These are phyloP conservation scores for Euphydryas editha DNA, from an alignment of 2,888 invertebrate species.

Conservation along the genomic window DNA sequence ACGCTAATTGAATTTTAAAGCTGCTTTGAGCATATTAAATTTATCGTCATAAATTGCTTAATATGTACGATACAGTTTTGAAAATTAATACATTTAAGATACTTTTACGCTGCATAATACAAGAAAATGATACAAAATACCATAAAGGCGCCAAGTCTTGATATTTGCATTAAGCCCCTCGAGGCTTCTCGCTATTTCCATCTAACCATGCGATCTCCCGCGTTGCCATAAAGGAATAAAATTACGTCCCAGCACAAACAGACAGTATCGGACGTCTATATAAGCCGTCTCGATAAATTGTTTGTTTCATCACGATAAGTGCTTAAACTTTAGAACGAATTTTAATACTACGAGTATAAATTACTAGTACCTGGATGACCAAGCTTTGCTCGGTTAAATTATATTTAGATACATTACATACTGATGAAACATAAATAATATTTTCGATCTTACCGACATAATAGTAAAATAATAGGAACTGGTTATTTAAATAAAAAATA, in stretches of 20 bases:
- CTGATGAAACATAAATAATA: no score
- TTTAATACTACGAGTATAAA: no score
- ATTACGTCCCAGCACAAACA: conserved; percentile 14
- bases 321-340: neutral
- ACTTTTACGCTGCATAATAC: neutral
- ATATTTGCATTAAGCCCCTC: conserved; percentile 30
- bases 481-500: no score
- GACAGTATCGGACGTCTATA: neutral
- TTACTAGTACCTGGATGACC: no score
- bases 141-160: conserved; percentile 20
- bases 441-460: no score
- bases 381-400: no score
- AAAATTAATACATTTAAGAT: conserved; percentile 1
- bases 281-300: conserved; percentile 6
- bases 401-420: no score
- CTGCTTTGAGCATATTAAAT: neutral
- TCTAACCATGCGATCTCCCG: conserved; percentile 19
- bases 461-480: no score
- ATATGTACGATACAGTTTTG: neutral
- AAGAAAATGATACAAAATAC: conserved; percentile 13
- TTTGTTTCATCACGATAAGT: neutral
- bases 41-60: neutral
- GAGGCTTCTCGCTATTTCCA: conserved; percentile 17
- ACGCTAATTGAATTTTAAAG: no score
- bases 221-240: conserved; percentile 22